A percentile compares a stretch with the other conserved stretches of the same genome.
These are phyloP conservation scores for Eurytemora carolleeae DNA, from an alignment of 1,140 invertebrate genomes.

Conservation along the genomic window DNA sequence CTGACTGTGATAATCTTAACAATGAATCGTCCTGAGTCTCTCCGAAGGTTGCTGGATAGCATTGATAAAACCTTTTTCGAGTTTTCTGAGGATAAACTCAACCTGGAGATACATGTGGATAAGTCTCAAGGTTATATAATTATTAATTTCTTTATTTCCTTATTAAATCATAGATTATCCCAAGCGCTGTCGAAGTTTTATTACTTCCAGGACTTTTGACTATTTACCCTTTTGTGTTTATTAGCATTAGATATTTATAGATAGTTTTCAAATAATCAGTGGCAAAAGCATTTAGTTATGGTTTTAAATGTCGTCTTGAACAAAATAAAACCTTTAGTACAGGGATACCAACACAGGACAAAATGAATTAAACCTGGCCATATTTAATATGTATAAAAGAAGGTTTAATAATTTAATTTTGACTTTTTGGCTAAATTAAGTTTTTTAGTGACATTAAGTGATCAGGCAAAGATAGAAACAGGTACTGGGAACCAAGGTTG, in stretches of 20 bases:
- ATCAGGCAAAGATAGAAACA: too few species aligned
- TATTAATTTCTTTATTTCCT: constrained; percentile 4
- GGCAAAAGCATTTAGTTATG: background rate
- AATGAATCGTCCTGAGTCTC: constrained; percentile 10
- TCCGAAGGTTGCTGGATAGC: constrained; percentile 1
- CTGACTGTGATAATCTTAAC: constrained; percentile 13
- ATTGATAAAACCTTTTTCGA: constrained; percentile 10
- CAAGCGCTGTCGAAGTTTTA: background rate
- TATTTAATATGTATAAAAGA: too few species aligned
- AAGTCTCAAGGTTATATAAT: constrained; percentile 1
- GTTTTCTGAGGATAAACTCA: constrained; percentile 3
- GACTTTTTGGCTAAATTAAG: too few species aligned
- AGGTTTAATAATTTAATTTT: too few species aligned
- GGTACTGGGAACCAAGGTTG: too few species aligned
- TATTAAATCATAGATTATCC: background rate
- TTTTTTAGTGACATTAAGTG: too few species aligned
- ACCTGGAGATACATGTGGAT: constrained; percentile 15
- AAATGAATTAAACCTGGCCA: too few species aligned
- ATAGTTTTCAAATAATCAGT: background rate
- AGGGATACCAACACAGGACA: too few species aligned
- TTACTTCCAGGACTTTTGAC: background rate
- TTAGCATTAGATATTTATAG: background rate
- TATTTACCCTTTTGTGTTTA: background rate
- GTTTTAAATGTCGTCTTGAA: background rate
- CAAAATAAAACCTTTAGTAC: background rate